These are phyloP conservation scores for Macroglossus sobrinus DNA, from an alignment of 2,113 vertebrate species.

Conservation along the genomic window DNA sequence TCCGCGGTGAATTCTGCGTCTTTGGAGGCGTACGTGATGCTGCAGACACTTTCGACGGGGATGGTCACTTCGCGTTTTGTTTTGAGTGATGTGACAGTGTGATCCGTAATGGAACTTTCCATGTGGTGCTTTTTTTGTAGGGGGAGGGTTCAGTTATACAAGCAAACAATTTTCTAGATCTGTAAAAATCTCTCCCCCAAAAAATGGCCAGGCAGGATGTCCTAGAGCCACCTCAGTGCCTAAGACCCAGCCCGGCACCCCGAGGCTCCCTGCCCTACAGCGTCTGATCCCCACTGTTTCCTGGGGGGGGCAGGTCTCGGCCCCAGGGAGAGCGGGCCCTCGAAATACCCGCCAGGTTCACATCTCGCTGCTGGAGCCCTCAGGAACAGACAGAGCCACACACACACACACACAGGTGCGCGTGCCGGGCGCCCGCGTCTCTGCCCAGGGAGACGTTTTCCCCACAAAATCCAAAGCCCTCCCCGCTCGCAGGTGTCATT, in stretches of 20 bases:
- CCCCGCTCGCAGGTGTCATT: constrained; percentile 52
- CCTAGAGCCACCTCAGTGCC: background rate
- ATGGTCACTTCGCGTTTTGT: background rate
- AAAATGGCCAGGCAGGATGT: background rate
- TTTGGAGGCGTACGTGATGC: background rate
- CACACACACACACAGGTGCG: background rate
- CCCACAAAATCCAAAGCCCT: constrained; percentile 35
- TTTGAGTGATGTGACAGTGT: background rate
- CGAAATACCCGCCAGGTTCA: background rate
- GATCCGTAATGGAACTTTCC: background rate
- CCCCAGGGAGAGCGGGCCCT: background rate
- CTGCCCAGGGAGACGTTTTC: constrained; percentile 43
- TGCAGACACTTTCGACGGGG: background rate
- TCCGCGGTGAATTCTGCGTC: rapidly evolving
- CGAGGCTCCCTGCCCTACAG: background rate
- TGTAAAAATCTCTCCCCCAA: background rate
- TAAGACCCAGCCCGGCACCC: background rate
- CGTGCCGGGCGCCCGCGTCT: constrained; percentile 25
- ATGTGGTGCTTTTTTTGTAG: background rate
- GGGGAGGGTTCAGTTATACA: background rate
- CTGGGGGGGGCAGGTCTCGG: background rate
- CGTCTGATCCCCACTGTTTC: background rate
- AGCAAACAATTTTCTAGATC: constrained; percentile 35
- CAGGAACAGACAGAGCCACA: background rate
- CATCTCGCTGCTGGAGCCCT: background rate